Evolutionary conservation across 2,113 vertebrate species (phyloP), one percentile per base, ranked within the genome.

Genomic region (Podilymbus podiceps): DNA sequence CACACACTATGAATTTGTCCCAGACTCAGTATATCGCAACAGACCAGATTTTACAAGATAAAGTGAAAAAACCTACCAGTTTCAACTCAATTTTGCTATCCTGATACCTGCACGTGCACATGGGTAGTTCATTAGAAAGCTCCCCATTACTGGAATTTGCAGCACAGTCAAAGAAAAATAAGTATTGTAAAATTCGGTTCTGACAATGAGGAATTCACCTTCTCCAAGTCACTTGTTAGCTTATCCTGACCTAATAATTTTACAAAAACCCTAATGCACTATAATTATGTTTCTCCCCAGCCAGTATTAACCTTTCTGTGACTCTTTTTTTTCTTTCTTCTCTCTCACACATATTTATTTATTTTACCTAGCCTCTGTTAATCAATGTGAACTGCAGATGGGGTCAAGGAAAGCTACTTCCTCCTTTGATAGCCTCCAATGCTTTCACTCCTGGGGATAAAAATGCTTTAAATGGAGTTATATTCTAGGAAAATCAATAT

Each of bases 301-400:
- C 97, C 81, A 95, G 98, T 98, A 97, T 98, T 99, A 99, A 99
- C 99, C 98, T 99, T 98, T 97, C 98, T 62, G 96, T 98, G 98
- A 99, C 98, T 98, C 96, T 93, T 85, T 88, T 88, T 87, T 88
- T 85, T 92, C 90, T 85, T 96, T 91, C 85, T 90, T 97, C 85
- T 95, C 87, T 86, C 90, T 96, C 66, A 59, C 81, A 90, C 93
- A 95, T 97, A 97, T 96, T 97, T 97, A 95, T 96, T 96, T 97
- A 96, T 97, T 97, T 97, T 98, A 98, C 98, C 97, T 97, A 98
- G 97, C 96, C 98, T 97, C 98, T 98, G 97, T 98, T 98, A 99
- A 99, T 99, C 99, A 99, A 99, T 98, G 98, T 98, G 98, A 99
- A 99, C 98, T 99, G 98, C 98, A 98, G 98, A 98, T 98, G 98